A percentile compares a stretch with the other conserved stretches of the same genome.
Conservation (phyloP, 2,797 vertebrate species). For the Falco berigora region DNA sequence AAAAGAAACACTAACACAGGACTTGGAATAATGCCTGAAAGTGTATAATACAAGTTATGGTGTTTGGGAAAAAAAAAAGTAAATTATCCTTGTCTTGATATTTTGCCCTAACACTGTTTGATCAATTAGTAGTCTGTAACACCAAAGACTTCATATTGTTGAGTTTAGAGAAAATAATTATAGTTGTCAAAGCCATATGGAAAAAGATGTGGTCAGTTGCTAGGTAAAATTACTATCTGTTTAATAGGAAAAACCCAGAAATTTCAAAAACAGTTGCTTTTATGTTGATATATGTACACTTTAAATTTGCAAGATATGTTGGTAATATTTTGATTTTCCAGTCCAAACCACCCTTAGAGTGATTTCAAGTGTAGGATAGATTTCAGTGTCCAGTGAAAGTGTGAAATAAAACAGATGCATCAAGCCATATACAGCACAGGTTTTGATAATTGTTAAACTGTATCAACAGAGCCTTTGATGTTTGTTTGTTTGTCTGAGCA, state of each 20-base stretch:
- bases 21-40: not conserved
- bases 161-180: not conserved
- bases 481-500: not conserved
- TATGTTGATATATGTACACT: not conserved
- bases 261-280: not conserved
- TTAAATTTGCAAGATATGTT: not conserved
- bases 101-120: not conserved
- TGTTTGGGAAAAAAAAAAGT: not conserved
- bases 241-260: not conserved
- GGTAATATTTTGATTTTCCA: not conserved
- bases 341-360: not conserved
- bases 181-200: not conserved
- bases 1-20: not conserved
- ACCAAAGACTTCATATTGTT: not conserved
- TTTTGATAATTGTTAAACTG: not conserved
- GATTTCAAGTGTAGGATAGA: not conserved
- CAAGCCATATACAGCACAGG: not conserved
- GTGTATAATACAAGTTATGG: not conserved
- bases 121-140: not conserved
- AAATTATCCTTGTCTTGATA: not conserved
- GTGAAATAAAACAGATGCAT: not conserved
- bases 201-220: not conserved
- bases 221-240: not conserved
- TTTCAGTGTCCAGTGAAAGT: not conserved
- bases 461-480: not conserved